Evolutionary conservation across 2,888 invertebrate genomes (phyloP).

Genomic region (Dendrolimus pini): DNA sequence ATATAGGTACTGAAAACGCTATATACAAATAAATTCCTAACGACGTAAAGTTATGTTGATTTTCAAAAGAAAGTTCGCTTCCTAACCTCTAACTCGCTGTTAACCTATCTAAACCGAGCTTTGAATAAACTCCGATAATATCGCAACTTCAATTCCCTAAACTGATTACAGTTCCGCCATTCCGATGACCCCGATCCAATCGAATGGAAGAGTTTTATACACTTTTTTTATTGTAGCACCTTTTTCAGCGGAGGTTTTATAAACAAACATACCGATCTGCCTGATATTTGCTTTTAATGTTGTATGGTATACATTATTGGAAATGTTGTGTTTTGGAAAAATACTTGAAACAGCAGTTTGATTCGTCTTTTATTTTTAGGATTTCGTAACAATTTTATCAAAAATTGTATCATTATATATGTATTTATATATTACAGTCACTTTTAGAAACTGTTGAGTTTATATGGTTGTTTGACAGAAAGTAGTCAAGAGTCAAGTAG

Average conservation of each 20-base stretch:
- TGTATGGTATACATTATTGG: too few species aligned
- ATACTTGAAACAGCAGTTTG: too few species aligned
- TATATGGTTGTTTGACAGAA: too few species aligned
- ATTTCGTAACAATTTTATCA: too few species aligned
- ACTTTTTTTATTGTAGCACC: constrained; percentile 15
- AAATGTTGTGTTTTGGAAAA: too few species aligned
- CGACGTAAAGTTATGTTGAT: background rate
- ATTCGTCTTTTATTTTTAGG: too few species aligned
- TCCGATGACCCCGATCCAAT: constrained; percentile 2
- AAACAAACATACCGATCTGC: constrained; percentile 2
- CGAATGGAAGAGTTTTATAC: constrained; percentile 15
- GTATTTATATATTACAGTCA: background rate
- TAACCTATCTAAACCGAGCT: background rate
- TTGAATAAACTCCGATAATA: background rate
- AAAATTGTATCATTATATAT: background rate
- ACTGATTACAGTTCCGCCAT: constrained; percentile 2
- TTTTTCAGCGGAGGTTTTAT: constrained; percentile 18
- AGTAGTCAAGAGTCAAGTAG: too few species aligned
- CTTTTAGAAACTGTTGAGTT: background rate
- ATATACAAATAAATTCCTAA: too few species aligned
- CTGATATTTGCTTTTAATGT: background rate
- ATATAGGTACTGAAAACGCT: too few species aligned
- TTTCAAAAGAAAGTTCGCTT: background rate
- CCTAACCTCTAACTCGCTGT: background rate
- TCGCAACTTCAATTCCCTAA: background rate